Evolutionary conservation across 2,797 vertebrate species (phyloP), one percentile per base, ranked within the genome.

Genomic region (Clarias platycephalus): DNA sequence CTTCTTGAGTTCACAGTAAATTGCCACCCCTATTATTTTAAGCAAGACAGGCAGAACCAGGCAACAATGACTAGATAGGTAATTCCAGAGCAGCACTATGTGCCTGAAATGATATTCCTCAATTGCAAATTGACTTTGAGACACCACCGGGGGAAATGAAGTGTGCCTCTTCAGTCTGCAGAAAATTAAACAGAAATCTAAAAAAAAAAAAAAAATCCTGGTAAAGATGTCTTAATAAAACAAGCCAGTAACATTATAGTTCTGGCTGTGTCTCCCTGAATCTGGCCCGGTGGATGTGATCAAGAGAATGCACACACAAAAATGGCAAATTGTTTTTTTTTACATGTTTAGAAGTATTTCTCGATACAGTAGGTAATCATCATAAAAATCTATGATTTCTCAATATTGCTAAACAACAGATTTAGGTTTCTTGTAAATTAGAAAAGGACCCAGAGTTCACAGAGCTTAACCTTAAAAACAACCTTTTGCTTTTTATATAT

Each of bases 61-160:
- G 60, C 81, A 66, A 71, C 67, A 58, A 80, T 80, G 81, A 86
- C 83, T 86, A 83, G 67, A 83, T 80, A 80, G 81, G 81, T 83
- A 86, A 72, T 83, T 80, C 60, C 58, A 66, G 44, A 40, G 31
- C 18, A 72, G 57, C 34, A 68, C 57, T 53, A 7, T 31, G 74
- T 66, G 66, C 57, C 58, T 74, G 10, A 86, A 86, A 86, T 86
- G 66, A 83, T 71, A 58, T 81, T 67, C 53, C 84, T 85, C 79
- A 81, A 60, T 83, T 44, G 80, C 63, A 79, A 83, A 83, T 55
- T 79, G 80, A 72, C 75, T 79, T 86, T 40, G 55, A 71, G 75
- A 66, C 53, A 72, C 40, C 75, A 66, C 81, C 40, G 5, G 37
- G 74, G 85, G 44, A 79, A 85, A 82, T 82, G 74, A 85, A 78